phyloP scores from a whole-genome alignment of 1,140 invertebrate genomes.

The Rhyzopertha dominica region DNA sequence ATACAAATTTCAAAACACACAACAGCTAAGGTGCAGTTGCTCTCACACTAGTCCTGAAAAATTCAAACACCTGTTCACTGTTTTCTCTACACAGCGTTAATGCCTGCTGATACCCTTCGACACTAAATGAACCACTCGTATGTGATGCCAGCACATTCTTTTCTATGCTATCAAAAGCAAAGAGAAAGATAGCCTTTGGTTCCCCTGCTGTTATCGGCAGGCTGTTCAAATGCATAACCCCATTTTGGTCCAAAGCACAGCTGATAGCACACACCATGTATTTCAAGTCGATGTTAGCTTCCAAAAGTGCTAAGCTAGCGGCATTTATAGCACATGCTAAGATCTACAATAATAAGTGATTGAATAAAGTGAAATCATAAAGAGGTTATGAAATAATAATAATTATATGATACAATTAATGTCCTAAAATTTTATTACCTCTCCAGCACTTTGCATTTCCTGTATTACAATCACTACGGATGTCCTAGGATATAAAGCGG shows the following conservation, averaged over 20 bases:
- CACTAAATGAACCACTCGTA: slow-evolving; percentile 62
- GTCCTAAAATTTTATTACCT: slow-evolving; percentile 55
- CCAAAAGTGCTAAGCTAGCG: slow-evolving; percentile 71
- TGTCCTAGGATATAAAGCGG: slow-evolving; percentile 69
- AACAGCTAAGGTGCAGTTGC: no score
- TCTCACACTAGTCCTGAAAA: slow-evolving; percentile 56
- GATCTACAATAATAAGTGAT: slow-evolving; percentile 10
- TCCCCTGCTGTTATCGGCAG: slow-evolving; percentile 43
- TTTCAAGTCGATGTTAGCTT: slow-evolving; percentile 74
- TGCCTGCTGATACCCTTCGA: slow-evolving; percentile 59
- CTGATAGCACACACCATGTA: slow-evolving; percentile 72
- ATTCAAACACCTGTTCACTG: slow-evolving; percentile 63
- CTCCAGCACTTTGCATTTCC: slow-evolving; percentile 80
- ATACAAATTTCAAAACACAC: no score
- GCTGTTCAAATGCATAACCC: slow-evolving; percentile 65
- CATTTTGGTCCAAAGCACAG: slow-evolving; percentile 62
- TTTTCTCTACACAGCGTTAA: slow-evolving; percentile 58
- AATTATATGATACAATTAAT: slow-evolving; percentile 1
- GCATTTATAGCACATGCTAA: slow-evolving; percentile 78
- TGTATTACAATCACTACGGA: slow-evolving; percentile 74
- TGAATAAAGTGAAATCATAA: background rate
- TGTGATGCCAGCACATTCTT: slow-evolving; percentile 59
- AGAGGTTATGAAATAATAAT: background rate
- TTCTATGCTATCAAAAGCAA: slow-evolving; percentile 65
- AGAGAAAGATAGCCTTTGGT: slow-evolving; percentile 57